Conservation (phyloP, 2,797 vertebrate genomes). For the Rhinogobio ventralis region DNA sequence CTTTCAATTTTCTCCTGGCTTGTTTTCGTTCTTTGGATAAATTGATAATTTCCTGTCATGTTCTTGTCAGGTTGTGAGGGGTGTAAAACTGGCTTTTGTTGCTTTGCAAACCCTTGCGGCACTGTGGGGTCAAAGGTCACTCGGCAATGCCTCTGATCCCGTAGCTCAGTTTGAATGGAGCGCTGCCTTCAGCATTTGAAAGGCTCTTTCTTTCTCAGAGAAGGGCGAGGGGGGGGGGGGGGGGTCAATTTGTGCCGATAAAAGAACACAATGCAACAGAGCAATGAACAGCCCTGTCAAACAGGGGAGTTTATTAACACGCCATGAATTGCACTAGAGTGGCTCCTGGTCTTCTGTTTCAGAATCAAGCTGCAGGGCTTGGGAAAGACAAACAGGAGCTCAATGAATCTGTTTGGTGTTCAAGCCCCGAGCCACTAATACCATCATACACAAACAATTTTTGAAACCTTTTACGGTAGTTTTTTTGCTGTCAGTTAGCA, state of each 20-base stretch:
- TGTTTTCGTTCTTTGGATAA: slow-evolving; percentile 37
- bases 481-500: slow-evolving; percentile 39
- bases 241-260: slow-evolving; percentile 57
- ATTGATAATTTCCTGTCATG: slow-evolving; percentile 43
- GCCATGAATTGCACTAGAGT: slow-evolving; percentile 37
- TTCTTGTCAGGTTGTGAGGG: slow-evolving; percentile 49
- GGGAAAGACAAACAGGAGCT: slow-evolving; percentile 52
- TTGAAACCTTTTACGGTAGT: slow-evolving; percentile 10
- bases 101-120: slow-evolving; percentile 48
- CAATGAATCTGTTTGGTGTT: slow-evolving; percentile 39
- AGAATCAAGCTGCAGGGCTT: slow-evolving; percentile 37
- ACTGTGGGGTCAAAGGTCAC: slow-evolving; percentile 56
- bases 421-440: slow-evolving; percentile 22
- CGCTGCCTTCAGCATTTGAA: slow-evolving; percentile 53
- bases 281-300: slow-evolving; percentile 54
- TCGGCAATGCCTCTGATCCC: slow-evolving; percentile 52
- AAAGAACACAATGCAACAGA: slow-evolving; percentile 51
- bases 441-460: slow-evolving; percentile 32
- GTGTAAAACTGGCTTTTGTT: slow-evolving; percentile 59
- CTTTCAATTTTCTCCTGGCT: slow-evolving; percentile 4
- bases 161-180: slow-evolving; percentile 42
- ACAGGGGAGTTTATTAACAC: slow-evolving; percentile 55
- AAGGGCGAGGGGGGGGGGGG: slow-evolving; percentile 19
- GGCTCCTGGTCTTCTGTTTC: slow-evolving; percentile 29
- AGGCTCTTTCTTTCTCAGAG: slow-evolving; percentile 56